Evolutionary conservation across 2,797 vertebrate species (phyloP), one percentile per base, ranked within the genome.

Genomic region (Crocodylus rhombifer): DNA sequence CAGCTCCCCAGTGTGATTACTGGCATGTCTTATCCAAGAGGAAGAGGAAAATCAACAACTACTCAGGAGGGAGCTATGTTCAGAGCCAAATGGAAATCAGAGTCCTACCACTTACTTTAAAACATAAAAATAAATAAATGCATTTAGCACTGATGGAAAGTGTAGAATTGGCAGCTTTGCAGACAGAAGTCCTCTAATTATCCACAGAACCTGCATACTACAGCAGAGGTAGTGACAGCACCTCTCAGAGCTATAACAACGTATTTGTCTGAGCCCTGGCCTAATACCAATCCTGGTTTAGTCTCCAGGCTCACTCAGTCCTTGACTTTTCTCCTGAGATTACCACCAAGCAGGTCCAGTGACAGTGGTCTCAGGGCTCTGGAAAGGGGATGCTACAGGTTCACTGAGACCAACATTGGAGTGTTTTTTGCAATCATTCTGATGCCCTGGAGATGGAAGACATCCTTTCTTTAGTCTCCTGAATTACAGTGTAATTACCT

Each of bases 11-110:
- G 82, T 83, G 77, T 90, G 82, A 75, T 90, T 90, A 95, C 92
- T 92, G 60, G 87, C 94, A 92, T 90, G 87, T 26, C 57, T 82
- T 89, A 90, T 91, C 79, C 95, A 86, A 94, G 74, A 86, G 92
- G 91, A 96, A 92, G 86, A 69, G 89, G 87, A 95, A 96, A 96
- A 95, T 94, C 95, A 97, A 94, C 95, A 97, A 86, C 91, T 91
- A 93, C 95, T 94, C 95, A 91, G 90, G 84, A 95, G 95, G 92
- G 82, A 97, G 93, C 75, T 95, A 71, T 84, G 69, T 88, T 90
- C 91, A 92, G 91, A 95, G 87, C 83, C 95, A 92, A 92, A 91
- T 87, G 83, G 86, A 95, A 97, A 92, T 73, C 94, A 95, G 94
- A 82, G 88, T 36, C 85, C 94, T 74, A 73, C 61, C 86, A 90